phyloP scores from a whole-genome alignment of 2,888 invertebrate genomes.

The Pasiphila rectangulata region DNA sequence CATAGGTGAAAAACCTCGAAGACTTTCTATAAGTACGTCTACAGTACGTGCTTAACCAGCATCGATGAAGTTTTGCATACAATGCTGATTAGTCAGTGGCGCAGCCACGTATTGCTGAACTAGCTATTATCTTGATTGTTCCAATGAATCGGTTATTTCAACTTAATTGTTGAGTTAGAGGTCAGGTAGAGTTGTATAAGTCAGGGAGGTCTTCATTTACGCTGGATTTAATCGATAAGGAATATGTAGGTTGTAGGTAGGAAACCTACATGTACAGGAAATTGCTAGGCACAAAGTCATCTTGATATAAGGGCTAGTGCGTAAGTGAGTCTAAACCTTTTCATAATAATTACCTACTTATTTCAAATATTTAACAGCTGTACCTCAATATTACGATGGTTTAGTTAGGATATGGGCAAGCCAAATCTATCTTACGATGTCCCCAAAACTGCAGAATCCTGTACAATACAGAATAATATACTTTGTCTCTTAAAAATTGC shows the following conservation, averaged over 20 bases:
- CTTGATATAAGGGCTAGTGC: no score
- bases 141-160: constrained; percentile 1
- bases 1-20: constrained; percentile 7
- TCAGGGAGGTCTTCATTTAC: background rate
- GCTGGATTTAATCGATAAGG: background rate
- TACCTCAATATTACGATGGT: no score
- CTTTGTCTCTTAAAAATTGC: no score
- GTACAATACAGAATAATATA: no score
- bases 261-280: no score
- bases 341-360: no score
- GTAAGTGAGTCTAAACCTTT: no score
- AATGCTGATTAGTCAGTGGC: constrained; percentile 1
- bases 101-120: constrained; percentile 5
- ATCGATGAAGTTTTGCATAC: constrained; percentile 7
- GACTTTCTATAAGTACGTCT: constrained; percentile 7
- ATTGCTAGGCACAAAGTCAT: no score
- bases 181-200: background rate
- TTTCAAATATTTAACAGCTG: no score
- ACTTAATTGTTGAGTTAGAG: constrained; percentile 5
- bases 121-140: constrained; percentile 12
- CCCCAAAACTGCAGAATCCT: no score
- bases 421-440: background rate
- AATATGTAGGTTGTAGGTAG: no score
- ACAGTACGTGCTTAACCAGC: background rate
- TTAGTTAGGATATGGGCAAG: background rate